A percentile compares a stretch with the other conserved stretches of the same genome.
Conservation (phyloP, 2,113 vertebrate genomes). For the Sardina pilchardus region DNA sequence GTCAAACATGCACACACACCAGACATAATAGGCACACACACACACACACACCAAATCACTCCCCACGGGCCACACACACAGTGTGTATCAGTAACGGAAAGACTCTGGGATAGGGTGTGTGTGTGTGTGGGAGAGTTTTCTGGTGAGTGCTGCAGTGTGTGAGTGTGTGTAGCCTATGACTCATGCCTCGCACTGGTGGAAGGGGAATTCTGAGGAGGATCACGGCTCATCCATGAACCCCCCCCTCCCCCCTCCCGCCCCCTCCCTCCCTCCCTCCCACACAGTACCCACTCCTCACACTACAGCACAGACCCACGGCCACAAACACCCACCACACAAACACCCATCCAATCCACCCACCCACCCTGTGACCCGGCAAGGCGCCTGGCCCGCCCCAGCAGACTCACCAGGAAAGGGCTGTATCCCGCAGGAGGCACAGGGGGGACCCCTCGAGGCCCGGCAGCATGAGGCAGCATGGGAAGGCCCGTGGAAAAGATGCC, state of each 20-base stretch:
- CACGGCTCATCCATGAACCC: not conserved
- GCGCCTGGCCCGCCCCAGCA: not conserved
- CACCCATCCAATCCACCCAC: not conserved
- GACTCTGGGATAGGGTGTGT: not conserved
- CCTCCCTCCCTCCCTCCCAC: no score
- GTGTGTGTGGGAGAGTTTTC: not conserved
- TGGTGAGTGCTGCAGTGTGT: not conserved
- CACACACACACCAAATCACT: not conserved
- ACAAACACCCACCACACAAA: not conserved
- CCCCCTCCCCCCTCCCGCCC: no score
- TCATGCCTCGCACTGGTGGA: not conserved
- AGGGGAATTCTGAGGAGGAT: not conserved
- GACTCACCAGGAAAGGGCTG: conserved; percentile 72
- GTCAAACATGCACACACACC: conserved; percentile 16
- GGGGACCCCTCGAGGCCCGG: conserved; percentile 76
- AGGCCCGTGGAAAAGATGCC: conserved; percentile 92
- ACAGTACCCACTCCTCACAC: not conserved
- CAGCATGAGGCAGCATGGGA: conserved; percentile 78
- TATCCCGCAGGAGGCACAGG: conserved; percentile 72
- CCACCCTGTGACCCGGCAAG: no score
- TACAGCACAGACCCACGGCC: not conserved
- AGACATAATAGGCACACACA: not conserved
- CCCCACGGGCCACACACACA: not conserved
- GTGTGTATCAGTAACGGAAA: not conserved
- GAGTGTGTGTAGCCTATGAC: not conserved